Conservation (phyloP, 2,113 vertebrate genomes). For the Suncus etruscus region DNA sequence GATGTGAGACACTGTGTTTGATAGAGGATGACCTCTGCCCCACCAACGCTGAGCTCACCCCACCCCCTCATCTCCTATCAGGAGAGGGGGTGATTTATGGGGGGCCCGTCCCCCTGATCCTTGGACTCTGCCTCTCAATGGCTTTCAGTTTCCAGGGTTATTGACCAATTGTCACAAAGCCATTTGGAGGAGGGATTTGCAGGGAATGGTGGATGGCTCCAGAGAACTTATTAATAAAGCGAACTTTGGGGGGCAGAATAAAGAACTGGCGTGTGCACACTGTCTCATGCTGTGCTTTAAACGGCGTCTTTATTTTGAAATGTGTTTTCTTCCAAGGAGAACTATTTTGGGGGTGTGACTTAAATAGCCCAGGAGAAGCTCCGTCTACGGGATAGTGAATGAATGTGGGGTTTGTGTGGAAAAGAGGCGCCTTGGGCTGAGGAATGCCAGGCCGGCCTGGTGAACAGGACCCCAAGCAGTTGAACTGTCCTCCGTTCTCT, state of each 20-base stretch:
- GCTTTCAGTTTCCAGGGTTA: constrained; percentile 31
- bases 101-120: background rate
- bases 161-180: constrained; percentile 6
- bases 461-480: constrained; percentile 54
- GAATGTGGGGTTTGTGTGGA: background rate
- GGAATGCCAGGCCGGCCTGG: constrained; percentile 60
- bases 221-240: background rate
- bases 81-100: background rate
- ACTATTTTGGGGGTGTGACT: constrained; percentile 19
- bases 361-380: constrained; percentile 13
- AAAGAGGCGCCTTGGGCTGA: background rate
- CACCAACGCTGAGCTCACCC: background rate
- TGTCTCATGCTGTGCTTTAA: constrained; percentile 22
- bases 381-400: background rate
- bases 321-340: background rate
- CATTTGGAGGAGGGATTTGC: background rate
- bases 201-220: background rate
- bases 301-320: constrained; percentile 70
- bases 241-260: background rate
- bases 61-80: background rate
- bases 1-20: background rate
- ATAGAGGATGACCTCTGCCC: constrained; percentile 31
- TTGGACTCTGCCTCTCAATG: background rate
- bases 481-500: constrained; percentile 60
- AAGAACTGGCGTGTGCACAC: background rate